These are phyloP conservation scores for Tipula vernalis DNA, from an alignment of 2,888 invertebrate genomes.

Conservation along the genomic window DNA sequence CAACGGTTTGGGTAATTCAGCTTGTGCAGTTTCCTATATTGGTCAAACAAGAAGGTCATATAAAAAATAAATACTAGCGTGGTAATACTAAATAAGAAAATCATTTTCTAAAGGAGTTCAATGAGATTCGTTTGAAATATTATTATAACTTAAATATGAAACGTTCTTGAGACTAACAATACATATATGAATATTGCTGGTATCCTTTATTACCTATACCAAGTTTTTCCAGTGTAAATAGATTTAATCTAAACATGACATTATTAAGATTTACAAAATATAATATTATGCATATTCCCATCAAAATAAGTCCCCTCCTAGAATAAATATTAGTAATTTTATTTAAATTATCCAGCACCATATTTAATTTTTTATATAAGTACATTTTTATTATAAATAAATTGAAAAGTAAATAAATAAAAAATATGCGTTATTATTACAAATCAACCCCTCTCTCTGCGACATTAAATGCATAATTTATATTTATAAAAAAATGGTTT, in stretches of 20 bases:
- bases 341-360: background rate
- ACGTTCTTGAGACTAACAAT: too few relatives aligned
- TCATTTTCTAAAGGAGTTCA: too few relatives aligned
- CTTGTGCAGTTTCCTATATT: too few relatives aligned
- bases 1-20: too few relatives aligned
- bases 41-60: too few relatives aligned
- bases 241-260: background rate
- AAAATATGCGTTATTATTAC: background rate
- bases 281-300: background rate
- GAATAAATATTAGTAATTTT: background rate
- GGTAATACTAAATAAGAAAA: too few relatives aligned
- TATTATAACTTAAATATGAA: too few relatives aligned
- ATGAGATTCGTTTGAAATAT: too few relatives aligned
- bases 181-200: too few relatives aligned
- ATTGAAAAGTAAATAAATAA: background rate
- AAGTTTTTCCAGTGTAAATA: background rate
- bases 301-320: background rate
- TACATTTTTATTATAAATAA: background rate
- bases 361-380: background rate
- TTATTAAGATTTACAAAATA: background rate
- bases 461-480: background rate
- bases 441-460: background rate
- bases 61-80: too few relatives aligned
- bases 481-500: background rate
- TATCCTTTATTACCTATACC: too few relatives aligned